phyloP scores from a whole-genome alignment of 2,888 invertebrate genomes.

The Copidosoma aretas region DNA sequence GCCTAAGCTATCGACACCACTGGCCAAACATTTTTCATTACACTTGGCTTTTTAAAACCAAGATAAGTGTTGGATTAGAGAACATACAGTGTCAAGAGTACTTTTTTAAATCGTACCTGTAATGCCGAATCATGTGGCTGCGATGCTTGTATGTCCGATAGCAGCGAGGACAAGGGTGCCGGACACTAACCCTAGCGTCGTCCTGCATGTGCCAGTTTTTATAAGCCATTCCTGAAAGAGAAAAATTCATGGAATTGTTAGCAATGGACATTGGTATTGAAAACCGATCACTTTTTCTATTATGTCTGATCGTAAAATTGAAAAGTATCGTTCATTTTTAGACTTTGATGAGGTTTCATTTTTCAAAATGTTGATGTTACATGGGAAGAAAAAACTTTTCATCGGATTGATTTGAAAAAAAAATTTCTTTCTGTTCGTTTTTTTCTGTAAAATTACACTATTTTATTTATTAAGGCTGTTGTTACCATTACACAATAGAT shows the following conservation, averaged over 20 bases:
- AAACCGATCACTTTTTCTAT: neutral
- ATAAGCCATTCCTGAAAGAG: constrained; percentile 21
- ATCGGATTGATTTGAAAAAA: no score
- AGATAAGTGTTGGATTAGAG: no score
- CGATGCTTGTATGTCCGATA: constrained; percentile 69
- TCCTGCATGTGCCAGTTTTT: constrained; percentile 13
- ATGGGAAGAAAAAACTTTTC: no score
- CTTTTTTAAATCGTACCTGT: constrained; percentile 51
- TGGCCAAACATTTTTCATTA: no score
- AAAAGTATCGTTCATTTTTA: neutral
- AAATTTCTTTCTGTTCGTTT: neutral
- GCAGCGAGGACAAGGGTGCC: constrained; percentile 66
- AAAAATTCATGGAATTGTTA: neutral
- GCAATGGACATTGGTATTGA: neutral
- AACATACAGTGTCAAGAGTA: no score
- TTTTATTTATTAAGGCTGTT: neutral
- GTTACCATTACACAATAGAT: constrained; percentile 7
- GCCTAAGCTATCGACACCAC: no score
- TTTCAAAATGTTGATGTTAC: no score
- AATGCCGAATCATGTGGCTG: constrained; percentile 69
- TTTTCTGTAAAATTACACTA: neutral
- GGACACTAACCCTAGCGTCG: constrained; percentile 19
- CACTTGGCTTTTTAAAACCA: no score
- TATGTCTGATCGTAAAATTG: neutral
- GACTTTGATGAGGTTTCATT: no score